Base-by-base conservation (phyloP, 1,140 invertebrate species). In the Drosophila oshimai region DNA sequence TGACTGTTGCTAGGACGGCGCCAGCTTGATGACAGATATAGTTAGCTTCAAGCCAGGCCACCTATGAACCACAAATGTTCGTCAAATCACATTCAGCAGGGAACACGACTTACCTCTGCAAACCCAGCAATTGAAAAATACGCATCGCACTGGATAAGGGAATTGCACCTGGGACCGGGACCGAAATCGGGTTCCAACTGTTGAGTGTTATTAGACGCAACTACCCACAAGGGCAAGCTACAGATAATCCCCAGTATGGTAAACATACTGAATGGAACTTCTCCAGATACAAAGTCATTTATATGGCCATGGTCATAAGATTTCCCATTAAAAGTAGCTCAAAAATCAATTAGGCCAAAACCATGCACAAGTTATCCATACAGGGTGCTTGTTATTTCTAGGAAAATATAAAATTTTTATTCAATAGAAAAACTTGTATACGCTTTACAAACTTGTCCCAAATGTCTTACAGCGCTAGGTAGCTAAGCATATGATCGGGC, bases 401-500 rank as follows among this genome's bases (percentile, higher is more conserved):
- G 73, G 83, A 87, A 87, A 87, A 87, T 88, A 87, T 77, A 87
- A 81, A 87, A 87, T 64, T 45, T 69, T 87, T 87, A 87, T 86
- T 86, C 20, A 81, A 73, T 87, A 76, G 75, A 55, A 87, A 72
- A 86, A 79, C 71, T 65, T 55, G 60, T 86, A 76, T 70, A 87
- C 73, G 47, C 61, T 73, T 86, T 76, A 87, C 68, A 86, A 73
- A 80, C 62, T 68, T 69, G 61, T 84, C 61, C 75, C 50, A 71
- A 65, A 72, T 54, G 28, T 41, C 55, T 72, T 49, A 71, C 51
- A 44, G 33, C 41, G 22, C 64, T 44, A 39, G 33, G 20, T 12
- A 47, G 33, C 51, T 33, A 55, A 24, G 28, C 41, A 29, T 61
- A 36, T n/a, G 17, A 20, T 20, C 28, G 10, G 42, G 26, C 36